Conservation (phyloP, 2,113 vertebrate species). For the Riparia riparia region DNA sequence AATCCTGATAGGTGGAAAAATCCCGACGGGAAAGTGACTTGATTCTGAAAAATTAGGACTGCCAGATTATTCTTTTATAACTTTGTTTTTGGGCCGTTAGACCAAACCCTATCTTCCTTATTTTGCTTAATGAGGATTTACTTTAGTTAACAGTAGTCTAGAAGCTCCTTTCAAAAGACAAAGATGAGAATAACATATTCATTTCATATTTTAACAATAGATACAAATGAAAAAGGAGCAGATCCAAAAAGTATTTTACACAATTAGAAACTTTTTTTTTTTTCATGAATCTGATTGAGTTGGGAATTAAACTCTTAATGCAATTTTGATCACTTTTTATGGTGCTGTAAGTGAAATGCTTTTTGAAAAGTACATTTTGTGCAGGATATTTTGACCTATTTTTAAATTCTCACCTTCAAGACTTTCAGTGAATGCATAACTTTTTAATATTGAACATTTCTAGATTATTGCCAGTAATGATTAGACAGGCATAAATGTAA, state of each 20-base stretch:
- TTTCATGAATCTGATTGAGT: neutral
- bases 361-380: conserved; percentile 6
- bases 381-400: neutral
- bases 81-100: neutral
- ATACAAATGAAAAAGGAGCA: neutral
- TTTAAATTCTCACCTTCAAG: neutral
- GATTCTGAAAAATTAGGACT: neutral
- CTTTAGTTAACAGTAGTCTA: neutral
- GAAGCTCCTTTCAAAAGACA: neutral
- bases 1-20: neutral
- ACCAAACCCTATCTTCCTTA: neutral
- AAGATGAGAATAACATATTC: neutral
- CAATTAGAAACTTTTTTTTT: neutral
- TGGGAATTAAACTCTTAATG: neutral
- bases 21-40: neutral
- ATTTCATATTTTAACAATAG: neutral
- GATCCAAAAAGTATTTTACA: neutral
- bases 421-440: neutral
- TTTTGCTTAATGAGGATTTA: neutral
- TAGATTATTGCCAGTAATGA: neutral
- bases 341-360: neutral
- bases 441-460: neutral
- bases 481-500: neutral
- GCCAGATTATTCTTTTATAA: neutral
- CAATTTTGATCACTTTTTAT: neutral